Conservation (phyloP, 2,888 invertebrate species). For the Xanthorhoe designata region DNA sequence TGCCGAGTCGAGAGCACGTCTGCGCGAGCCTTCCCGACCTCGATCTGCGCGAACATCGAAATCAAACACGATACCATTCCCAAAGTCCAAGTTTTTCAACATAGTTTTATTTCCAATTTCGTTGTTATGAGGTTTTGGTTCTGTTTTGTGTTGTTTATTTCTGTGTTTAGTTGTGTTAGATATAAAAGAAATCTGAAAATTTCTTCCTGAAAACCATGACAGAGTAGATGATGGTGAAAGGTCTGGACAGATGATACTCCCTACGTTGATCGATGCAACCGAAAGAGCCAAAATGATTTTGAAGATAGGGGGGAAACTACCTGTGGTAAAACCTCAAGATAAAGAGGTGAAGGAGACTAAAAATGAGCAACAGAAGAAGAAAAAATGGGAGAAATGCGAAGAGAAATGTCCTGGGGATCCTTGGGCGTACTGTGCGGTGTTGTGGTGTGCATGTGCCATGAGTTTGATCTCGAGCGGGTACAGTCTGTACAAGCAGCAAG, state of each 20-base stretch:
- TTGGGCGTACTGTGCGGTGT: constrained; percentile 80
- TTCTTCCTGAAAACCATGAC: constrained; percentile 20
- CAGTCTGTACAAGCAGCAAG: constrained; percentile 85
- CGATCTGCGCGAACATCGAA: constrained; percentile 57
- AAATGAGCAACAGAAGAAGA: constrained; percentile 63
- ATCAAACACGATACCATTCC: constrained; percentile 68
- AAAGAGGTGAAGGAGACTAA: constrained; percentile 57
- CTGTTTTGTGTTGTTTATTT: constrained; percentile 30
- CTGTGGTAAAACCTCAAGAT: constrained; percentile 56
- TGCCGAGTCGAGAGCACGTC: constrained; percentile 61
- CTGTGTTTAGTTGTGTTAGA: constrained; percentile 30
- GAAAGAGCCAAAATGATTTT: constrained; percentile 69
- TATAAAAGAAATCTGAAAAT: background rate
- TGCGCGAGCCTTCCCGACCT: constrained; percentile 19
- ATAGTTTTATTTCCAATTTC: constrained; percentile 17
- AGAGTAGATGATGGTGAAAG: constrained; percentile 37
- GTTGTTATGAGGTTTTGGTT: constrained; percentile 25
- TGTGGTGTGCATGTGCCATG: constrained; percentile 88
- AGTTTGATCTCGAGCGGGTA: constrained; percentile 87
- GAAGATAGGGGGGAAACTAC: constrained; percentile 74
- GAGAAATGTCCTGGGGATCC: constrained; percentile 73
- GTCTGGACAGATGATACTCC: constrained; percentile 53
- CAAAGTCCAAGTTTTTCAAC: constrained; percentile 34
- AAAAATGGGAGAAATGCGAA: constrained; percentile 71
- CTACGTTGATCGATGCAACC: constrained; percentile 37